phyloP scores from a whole-genome alignment of 2,113 vertebrate species.

The Pithys albifrons region DNA sequence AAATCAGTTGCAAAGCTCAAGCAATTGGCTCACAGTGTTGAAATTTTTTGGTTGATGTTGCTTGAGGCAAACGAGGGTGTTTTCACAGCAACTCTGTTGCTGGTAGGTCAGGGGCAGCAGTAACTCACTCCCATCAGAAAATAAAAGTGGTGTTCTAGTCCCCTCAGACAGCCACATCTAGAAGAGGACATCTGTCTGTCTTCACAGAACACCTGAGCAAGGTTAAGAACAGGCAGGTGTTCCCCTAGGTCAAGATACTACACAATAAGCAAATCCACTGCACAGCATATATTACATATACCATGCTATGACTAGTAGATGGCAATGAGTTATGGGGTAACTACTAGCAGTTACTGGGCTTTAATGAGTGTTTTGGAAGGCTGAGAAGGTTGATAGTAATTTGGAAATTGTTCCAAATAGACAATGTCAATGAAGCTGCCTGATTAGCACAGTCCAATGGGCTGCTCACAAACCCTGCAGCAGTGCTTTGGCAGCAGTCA shows the following conservation, averaged over 20 bases:
- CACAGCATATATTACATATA: background rate
- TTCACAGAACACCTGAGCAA: background rate
- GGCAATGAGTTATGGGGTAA: background rate
- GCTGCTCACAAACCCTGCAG: background rate
- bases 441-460: background rate
- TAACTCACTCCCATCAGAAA: background rate
- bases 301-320: background rate
- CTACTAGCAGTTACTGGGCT: background rate
- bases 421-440: background rate
- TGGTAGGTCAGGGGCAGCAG: background rate
- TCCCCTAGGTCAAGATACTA: background rate
- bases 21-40: background rate
- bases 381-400: background rate
- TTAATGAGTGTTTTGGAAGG: background rate
- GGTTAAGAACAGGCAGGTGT: background rate
- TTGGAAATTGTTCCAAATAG: background rate
- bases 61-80: background rate
- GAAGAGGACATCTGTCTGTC: background rate
- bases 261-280: background rate
- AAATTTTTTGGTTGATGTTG: background rate
- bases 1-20: background rate
- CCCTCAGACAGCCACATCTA: background rate
- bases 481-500: background rate
- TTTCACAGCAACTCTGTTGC: background rate
- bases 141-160: background rate